These are phyloP conservation scores for Sphyrna mokarran DNA, from an alignment of 2,113 vertebrate species.

Conservation along the genomic window DNA sequence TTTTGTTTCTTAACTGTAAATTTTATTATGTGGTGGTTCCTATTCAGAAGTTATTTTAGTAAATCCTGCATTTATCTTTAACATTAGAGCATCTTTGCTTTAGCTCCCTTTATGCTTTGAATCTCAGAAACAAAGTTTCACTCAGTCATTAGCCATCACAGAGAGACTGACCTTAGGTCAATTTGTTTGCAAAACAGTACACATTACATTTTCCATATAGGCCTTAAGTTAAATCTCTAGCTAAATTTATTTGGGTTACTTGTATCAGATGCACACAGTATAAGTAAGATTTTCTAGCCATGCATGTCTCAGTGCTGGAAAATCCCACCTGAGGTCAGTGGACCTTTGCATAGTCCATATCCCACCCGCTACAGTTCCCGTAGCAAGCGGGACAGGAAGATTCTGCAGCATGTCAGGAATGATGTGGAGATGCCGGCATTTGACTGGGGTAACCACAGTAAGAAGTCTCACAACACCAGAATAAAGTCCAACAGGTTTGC, in stretches of 20 bases:
- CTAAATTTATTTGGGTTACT: neutral
- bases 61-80: neutral
- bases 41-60: neutral
- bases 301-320: no score
- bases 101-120: neutral
- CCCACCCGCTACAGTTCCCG: no score
- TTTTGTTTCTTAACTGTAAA: neutral
- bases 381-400: no score
- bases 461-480: no score
- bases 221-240: neutral
- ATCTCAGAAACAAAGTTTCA: neutral
- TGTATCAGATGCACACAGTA: neutral
- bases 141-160: neutral
- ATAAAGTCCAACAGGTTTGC: no score
- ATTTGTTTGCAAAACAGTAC: neutral
- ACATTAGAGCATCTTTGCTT: neutral
- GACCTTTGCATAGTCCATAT: no score
- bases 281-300: no score
- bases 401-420: no score
- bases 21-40: neutral
- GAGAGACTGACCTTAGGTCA: neutral
- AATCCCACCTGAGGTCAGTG: no score
- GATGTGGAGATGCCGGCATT: no score
- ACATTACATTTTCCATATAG: neutral
- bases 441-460: no score